Conservation (phyloP, 2,113 vertebrate species). For the Aepyceros melampus region DNA sequence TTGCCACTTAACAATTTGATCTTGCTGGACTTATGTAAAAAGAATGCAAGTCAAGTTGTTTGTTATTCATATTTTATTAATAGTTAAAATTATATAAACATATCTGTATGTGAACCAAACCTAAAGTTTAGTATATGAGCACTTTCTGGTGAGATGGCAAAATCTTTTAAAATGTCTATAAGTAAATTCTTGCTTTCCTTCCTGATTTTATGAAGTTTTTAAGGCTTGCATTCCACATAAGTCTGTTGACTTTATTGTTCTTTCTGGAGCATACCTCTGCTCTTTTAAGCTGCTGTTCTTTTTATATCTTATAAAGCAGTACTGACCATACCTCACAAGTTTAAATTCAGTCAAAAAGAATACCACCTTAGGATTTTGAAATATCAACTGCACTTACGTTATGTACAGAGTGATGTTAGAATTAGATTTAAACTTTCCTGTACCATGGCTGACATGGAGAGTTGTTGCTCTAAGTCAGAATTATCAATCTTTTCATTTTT, state of each 20-base stretch:
- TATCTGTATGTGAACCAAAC: neutral
- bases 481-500: conserved; percentile 41
- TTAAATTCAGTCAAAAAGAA: conserved; percentile 20
- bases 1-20: neutral
- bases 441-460: neutral
- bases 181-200: neutral
- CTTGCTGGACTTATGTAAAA: neutral
- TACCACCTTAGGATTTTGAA: conserved; percentile 35
- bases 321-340: neutral
- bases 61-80: neutral
- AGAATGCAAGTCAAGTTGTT: neutral
- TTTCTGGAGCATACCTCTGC: neutral
- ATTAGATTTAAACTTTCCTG: conserved; percentile 34
- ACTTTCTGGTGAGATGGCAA: neutral
- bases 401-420: conserved; percentile 27
- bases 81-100: neutral
- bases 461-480: neutral
- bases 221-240: conserved; percentile 6
- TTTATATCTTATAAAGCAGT: conserved; percentile 30
- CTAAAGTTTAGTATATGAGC: neutral
- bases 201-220: conserved; percentile 10
- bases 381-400: neutral
- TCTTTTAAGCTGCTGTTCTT: conserved; percentile 2
- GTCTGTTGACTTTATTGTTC: neutral
- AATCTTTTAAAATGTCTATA: neutral